A percentile compares a stretch with the other conserved stretches of the same genome.
phyloP scores from a whole-genome alignment of 2,797 vertebrate genomes.

The Limosa lapponica region DNA sequence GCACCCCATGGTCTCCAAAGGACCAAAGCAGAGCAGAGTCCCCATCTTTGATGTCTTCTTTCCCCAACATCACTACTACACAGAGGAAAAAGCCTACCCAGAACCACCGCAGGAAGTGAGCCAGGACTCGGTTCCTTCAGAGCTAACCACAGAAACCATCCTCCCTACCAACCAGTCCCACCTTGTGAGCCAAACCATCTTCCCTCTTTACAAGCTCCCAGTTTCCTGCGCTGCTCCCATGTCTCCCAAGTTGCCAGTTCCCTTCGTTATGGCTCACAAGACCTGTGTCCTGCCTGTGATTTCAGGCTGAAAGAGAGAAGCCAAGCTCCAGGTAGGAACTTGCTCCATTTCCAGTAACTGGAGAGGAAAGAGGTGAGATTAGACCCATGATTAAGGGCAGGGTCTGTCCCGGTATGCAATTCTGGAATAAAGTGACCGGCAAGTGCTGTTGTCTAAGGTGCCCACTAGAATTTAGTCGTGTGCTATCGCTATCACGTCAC shows the following conservation, averaged over 20 bases:
- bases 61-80: not conserved
- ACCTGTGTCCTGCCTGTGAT: not conserved
- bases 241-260: not conserved
- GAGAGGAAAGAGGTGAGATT: conserved; percentile 56
- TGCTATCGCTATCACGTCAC: conserved; percentile 27
- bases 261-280: fast-evolving
- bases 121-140: not conserved
- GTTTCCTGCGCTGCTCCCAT: not conserved
- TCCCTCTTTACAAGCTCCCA: not conserved
- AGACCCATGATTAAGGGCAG: conserved; percentile 6
- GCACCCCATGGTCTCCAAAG: not conserved
- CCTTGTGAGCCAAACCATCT: not conserved
- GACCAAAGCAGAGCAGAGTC: not conserved
- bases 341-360: not conserved
- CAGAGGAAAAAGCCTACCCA: not conserved
- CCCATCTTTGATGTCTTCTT: not conserved
- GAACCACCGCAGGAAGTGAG: not conserved
- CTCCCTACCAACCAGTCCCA: not conserved
- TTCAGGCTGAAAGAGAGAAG: not conserved
- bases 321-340: conserved; percentile 40
- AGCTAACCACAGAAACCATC: not conserved
- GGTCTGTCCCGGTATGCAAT: conserved; percentile 10
- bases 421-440: conserved; percentile 51
- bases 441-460: conserved; percentile 67
- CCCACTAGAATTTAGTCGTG: conserved; percentile 63